phyloP scores from a whole-genome alignment of 2,113 vertebrate species.

The Siphamia tubifer region DNA sequence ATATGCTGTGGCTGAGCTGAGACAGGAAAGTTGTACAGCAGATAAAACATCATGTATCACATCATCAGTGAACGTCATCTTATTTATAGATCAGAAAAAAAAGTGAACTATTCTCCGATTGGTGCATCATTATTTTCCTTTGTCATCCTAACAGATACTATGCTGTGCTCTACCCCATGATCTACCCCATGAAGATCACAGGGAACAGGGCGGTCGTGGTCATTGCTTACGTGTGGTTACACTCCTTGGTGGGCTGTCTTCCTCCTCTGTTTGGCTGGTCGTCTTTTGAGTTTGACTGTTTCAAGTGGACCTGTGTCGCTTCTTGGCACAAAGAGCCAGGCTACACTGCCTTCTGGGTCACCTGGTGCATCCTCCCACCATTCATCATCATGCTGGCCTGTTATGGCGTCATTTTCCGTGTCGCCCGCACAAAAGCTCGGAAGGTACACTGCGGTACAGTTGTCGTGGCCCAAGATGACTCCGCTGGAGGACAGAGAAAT shows the following conservation, averaged over 20 bases:
- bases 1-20: too few relatives aligned
- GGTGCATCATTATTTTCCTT: background rate
- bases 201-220: conserved; percentile 92
- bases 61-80: too few relatives aligned
- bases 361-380: conserved; percentile 91
- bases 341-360: conserved; percentile 94
- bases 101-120: too few relatives aligned
- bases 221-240: conserved; percentile 93
- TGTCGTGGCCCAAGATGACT: conserved; percentile 83
- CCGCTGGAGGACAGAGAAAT: conserved; percentile 67
- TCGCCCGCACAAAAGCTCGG: conserved; percentile 94
- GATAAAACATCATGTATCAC: too few relatives aligned
- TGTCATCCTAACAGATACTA: conserved; percentile 86
- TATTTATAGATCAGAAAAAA: background rate
- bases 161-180: conserved; percentile 96
- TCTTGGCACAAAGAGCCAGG: conserved; percentile 90
- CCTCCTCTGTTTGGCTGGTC: conserved; percentile 98
- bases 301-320: conserved; percentile 96
- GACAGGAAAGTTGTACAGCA: too few relatives aligned
- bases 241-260: conserved; percentile 92
- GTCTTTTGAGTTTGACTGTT: conserved; percentile 92
- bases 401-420: conserved; percentile 95
- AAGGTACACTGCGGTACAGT: conserved; percentile 94
- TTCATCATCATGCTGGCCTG: conserved; percentile 90
- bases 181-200: conserved; percentile 98